Evolutionary conservation across 2,797 vertebrate species (phyloP), one percentile per base, ranked within the genome.

Genomic region (Phataginus tetradactyla): DNA sequence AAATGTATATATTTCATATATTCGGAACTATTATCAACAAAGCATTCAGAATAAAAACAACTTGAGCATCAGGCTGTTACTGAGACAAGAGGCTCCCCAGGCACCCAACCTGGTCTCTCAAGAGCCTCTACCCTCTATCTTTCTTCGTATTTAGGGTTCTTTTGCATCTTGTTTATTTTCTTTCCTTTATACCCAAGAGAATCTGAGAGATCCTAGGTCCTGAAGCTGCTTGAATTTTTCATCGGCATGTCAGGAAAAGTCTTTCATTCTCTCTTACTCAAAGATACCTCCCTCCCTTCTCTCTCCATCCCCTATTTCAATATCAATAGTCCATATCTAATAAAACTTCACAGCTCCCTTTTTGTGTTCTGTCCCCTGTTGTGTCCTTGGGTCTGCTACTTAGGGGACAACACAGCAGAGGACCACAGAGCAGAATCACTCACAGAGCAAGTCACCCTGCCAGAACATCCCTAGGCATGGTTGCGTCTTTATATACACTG

Each of bases 111-210:
- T 27, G 27, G 45, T 79, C 18, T 79, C 32, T 49, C 55, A 4
- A 59, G 34, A 69, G n/a, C 0, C 3, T 78, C 32, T 34, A 64
- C 59, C 45, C 21, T 49, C 18, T 90, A 18, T 25, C 23, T 53
- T 84, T 87, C 61, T 45, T 79, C 11, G 71, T 5, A 90, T 55
- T 90, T 20, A 71, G 21, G 27, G 15, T 86, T 34, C 14, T 45
- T 68, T 91, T 79, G 83, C 2, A 75, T 86, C 13, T 45, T 81
- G 37, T 90, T 95, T 94, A 27, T 53, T 84, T 90, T 94, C 55
- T 66, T 69, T 84, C 9, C 20, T 34, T 86, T 71, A 49, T 72
- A 71, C 27, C 6, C 61, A 79, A 64, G 72, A 86, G 64, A 78
- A 39, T 55, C n/a, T 55, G 61, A 64, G 63, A 63, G 17, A 51